Evolutionary conservation across 1,140 invertebrate genomes (phyloP).

Genomic region (Procambarus clarkii): DNA sequence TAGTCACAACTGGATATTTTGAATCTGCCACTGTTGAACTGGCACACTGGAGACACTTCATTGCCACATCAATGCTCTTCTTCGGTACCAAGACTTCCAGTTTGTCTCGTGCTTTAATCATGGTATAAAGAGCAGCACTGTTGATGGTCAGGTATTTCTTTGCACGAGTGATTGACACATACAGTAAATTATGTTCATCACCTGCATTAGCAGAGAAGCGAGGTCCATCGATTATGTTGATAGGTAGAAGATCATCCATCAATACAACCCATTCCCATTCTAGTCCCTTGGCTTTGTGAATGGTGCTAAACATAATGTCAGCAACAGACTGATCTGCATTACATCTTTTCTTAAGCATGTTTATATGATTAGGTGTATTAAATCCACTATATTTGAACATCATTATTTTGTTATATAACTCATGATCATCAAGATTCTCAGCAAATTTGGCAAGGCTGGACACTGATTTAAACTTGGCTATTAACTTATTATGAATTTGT

Average conservation of each 20-base stretch:
- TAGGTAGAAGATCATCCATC: slow-evolving; percentile 49
- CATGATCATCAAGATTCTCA: slow-evolving; percentile 60
- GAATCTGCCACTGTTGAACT: background rate
- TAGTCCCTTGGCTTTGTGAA: slow-evolving; percentile 72
- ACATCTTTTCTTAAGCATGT: slow-evolving; percentile 49
- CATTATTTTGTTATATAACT: slow-evolving; percentile 54
- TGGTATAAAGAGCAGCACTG: slow-evolving; percentile 33
- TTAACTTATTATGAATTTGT: slow-evolving; percentile 33
- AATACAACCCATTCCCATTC: slow-evolving; percentile 70
- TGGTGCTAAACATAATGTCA: slow-evolving; percentile 67
- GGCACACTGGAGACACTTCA: slow-evolving; percentile 37
- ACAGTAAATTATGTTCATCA: slow-evolving; percentile 69
- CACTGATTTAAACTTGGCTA: slow-evolving; percentile 19
- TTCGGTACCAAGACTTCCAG: slow-evolving; percentile 21
- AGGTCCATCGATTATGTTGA: background rate
- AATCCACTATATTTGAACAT: slow-evolving; percentile 51
- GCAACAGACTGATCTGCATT: background rate
- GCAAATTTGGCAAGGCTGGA: slow-evolving; percentile 14
- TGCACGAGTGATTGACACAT: slow-evolving; percentile 70
- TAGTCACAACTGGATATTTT: slow-evolving; percentile 15
- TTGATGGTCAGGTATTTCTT: slow-evolving; percentile 67
- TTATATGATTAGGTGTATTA: slow-evolving; percentile 23
- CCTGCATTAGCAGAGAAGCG: background rate
- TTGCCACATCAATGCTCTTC: background rate
- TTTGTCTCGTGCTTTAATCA: slow-evolving; percentile 30